phyloP scores from a whole-genome alignment of 1,140 invertebrate genomes.

The Choristoneura fumiferana region DNA sequence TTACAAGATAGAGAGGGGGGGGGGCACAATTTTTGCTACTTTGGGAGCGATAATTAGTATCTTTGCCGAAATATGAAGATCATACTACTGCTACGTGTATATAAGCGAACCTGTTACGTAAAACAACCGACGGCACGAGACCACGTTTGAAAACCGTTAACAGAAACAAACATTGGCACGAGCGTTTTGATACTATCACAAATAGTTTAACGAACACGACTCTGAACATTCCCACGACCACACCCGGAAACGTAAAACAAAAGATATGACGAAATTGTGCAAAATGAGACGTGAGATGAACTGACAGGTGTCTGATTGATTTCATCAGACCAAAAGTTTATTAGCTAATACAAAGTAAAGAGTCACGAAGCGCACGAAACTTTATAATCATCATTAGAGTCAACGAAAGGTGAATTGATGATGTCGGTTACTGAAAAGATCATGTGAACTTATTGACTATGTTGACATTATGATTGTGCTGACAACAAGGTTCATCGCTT shows the following conservation, averaged over 20 bases:
- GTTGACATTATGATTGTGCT: constrained; percentile 11
- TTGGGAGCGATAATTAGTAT: no score
- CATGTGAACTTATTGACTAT: constrained; percentile 5
- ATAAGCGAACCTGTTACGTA: not conserved
- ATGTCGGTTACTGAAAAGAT: not conserved
- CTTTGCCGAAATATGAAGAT: no score
- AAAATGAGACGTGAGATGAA: not conserved
- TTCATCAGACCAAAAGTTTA: constrained; percentile 9
- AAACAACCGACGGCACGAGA: constrained; percentile 22
- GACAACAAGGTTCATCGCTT: not conserved
- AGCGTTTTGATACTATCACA: constrained; percentile 1
- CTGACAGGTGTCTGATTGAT: constrained; percentile 13
- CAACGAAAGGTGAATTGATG: constrained; percentile 15
- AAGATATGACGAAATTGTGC: constrained; percentile 13
- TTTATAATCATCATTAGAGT: constrained; percentile 11
- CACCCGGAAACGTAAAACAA: constrained; percentile 11
- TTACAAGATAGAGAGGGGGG: no score
- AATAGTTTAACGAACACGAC: constrained; percentile 2
- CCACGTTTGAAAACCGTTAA: not conserved
- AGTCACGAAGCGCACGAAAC: constrained; percentile 4
- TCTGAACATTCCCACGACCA: not conserved
- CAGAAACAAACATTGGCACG: constrained; percentile 5
- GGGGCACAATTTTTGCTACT: no score
- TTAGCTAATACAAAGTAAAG: not conserved
- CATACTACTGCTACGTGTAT: no score